Percentiles rank a stretch among this genome's conserved stretches.
Evolutionary conservation across 2,888 invertebrate genomes (phyloP).

Genomic region (Marronus borbonicus): DNA sequence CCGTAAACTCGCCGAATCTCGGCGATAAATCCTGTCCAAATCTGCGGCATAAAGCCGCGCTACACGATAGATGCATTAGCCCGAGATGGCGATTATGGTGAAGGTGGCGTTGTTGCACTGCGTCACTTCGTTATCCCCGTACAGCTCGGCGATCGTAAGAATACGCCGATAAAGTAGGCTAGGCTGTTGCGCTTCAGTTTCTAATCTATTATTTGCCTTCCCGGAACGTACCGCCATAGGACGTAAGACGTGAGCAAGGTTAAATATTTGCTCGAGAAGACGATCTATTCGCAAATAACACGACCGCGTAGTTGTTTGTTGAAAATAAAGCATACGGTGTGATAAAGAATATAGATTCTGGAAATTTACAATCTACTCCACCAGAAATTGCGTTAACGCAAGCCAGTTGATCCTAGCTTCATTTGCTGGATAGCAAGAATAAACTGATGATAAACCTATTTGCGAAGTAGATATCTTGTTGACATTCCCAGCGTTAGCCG

Average conservation of each 20-base stretch:
- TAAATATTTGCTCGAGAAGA: slow-evolving; percentile 4
- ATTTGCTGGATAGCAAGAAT: no score
- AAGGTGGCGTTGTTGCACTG: slow-evolving; percentile 17
- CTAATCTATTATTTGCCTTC: slow-evolving; percentile 21
- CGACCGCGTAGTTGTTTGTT: background rate
- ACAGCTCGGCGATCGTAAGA: background rate
- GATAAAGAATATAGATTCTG: background rate
- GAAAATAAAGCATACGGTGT: background rate
- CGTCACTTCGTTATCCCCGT: slow-evolving; percentile 6
- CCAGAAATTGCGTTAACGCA: no score
- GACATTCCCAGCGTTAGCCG: no score
- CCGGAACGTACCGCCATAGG: background rate
- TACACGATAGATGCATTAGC: slow-evolving; percentile 46
- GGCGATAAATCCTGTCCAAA: slow-evolving; percentile 44
- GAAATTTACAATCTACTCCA: no score
- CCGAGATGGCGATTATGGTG: slow-evolving; percentile 26
- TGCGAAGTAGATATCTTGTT: no score
- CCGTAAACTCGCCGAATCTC: slow-evolving; percentile 36
- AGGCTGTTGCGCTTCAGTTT: background rate
- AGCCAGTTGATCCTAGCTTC: no score
- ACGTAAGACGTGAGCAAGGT: background rate
- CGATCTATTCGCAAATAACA: background rate
- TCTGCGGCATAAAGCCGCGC: slow-evolving; percentile 41
- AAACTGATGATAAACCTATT: no score
- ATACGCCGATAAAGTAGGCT: slow-evolving; percentile 8